A percentile compares a stretch with the other conserved stretches of the same genome.
Conservation (phyloP, 2,797 vertebrate genomes). For the Saxicola maurus region DNA sequence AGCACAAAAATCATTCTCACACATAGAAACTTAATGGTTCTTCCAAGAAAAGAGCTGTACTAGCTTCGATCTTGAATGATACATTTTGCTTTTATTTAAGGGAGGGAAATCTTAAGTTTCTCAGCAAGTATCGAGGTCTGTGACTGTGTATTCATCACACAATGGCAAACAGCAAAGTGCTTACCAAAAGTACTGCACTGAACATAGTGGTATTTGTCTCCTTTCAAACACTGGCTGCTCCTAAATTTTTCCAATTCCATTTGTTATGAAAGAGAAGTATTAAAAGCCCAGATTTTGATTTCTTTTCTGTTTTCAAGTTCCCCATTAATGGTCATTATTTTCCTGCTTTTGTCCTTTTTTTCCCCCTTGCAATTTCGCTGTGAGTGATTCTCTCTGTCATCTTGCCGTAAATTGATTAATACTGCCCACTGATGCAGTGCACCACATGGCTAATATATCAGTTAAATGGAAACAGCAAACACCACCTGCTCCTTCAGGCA, state of each 20-base stretch:
- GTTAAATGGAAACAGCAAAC: conserved; percentile 84
- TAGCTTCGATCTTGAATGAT: not conserved
- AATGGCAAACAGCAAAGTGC: not conserved
- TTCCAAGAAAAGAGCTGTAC: not conserved
- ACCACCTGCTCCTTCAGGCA: conserved; percentile 84
- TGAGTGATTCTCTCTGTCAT: conserved; percentile 82
- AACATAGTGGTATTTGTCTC: conserved; percentile 13
- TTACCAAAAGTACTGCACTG: not conserved
- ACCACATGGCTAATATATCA: conserved; percentile 84
- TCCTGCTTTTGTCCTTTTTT: conserved; percentile 68
- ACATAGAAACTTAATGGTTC: not conserved
- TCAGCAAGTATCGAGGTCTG: not conserved
- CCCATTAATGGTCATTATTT: conserved; percentile 70
- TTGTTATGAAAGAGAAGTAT: conserved; percentile 40
- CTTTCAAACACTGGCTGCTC: conserved; percentile 13
- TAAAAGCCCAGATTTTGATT: conserved; percentile 22
- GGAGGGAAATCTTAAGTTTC: not conserved
- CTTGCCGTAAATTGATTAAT: conserved; percentile 81
- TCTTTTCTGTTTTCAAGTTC: conserved; percentile 30
- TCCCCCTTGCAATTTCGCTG: conserved; percentile 68
- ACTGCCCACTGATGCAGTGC: conserved; percentile 77
- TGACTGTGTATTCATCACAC: not conserved
- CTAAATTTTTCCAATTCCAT: conserved; percentile 54
- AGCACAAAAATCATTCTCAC: not conserved
- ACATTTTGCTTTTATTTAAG: not conserved